A percentile compares a stretch with the other conserved stretches of the same genome.
These are phyloP conservation scores for Ostrea edulis DNA, from an alignment of 1,140 invertebrate genomes.

Conservation along the genomic window DNA sequence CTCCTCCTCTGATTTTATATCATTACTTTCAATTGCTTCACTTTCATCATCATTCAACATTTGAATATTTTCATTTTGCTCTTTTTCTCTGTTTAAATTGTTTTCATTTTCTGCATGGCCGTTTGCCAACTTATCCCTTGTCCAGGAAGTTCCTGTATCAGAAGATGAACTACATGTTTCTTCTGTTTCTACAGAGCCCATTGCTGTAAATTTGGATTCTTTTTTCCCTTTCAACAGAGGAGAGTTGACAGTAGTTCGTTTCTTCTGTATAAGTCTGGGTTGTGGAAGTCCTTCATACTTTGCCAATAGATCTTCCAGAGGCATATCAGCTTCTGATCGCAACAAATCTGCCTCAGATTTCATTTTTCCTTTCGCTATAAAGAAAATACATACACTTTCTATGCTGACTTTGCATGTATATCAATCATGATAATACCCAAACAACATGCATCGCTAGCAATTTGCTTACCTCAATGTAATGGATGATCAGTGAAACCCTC, in stretches of 20 bases:
- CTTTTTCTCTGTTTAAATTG: conserved; percentile 74
- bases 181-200: conserved; percentile 2
- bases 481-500: no score
- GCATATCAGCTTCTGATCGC: conserved; percentile 90
- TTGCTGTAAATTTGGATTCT: conserved; percentile 15
- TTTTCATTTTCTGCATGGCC: conserved; percentile 76
- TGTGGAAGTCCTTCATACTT: conserved; percentile 80
- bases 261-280: conserved; percentile 50
- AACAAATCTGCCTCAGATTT: conserved; percentile 82
- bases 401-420: no score
- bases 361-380: conserved; percentile 34
- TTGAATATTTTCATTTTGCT: conserved; percentile 30
- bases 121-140: conserved; percentile 69
- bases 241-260: conserved; percentile 67
- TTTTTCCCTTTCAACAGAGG: conserved; percentile 69
- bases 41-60: conserved; percentile 30
- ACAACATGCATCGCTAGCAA: no score
- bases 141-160: conserved; percentile 44
- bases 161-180: conserved; percentile 35
- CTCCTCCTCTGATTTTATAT: not conserved
- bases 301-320: conserved; percentile 87
- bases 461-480: no score
- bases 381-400: not conserved
- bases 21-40: conserved; percentile 2
- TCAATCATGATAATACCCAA: no score